Evolutionary conservation across 35 echinoderm and acorn worm species (phyloP).

Genomic region (Diadema setosum): DNA sequence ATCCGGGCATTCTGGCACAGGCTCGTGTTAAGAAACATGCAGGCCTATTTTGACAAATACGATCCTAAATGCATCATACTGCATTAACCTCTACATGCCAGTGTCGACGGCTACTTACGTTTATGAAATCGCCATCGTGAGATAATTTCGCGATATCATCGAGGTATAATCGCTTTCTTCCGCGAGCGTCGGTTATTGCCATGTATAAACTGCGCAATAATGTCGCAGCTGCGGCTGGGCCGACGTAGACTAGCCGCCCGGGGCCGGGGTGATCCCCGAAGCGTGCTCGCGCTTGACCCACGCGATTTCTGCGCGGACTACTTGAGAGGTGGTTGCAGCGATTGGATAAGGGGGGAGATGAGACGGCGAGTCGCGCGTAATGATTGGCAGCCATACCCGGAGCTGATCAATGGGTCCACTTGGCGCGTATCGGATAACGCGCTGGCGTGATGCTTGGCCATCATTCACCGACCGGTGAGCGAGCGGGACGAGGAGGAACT

Average conservation of each 20-base stretch:
- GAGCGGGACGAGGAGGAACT: neutral
- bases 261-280: slow-evolving; percentile 4
- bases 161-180: neutral
- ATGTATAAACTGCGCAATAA: slow-evolving; percentile 7
- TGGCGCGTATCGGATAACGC: neutral
- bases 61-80: no score
- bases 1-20: no score
- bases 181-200: no score
- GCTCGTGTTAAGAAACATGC: no score
- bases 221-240: neutral
- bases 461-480: neutral
- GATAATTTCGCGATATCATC: neutral
- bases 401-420: slow-evolving; percentile 2
- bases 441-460: neutral
- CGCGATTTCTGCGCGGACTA: neutral
- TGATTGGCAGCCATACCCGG: neutral
- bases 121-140: no score
- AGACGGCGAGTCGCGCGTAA: neutral
- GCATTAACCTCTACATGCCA: no score
- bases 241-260: neutral
- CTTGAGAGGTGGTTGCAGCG: neutral
- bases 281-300: slow-evolving; percentile 17
- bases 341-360: neutral
- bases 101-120: no score
- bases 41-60: no score